Evolutionary conservation across 2,888 invertebrate genomes (phyloP).

Genomic region (Ennomos quercinarius): DNA sequence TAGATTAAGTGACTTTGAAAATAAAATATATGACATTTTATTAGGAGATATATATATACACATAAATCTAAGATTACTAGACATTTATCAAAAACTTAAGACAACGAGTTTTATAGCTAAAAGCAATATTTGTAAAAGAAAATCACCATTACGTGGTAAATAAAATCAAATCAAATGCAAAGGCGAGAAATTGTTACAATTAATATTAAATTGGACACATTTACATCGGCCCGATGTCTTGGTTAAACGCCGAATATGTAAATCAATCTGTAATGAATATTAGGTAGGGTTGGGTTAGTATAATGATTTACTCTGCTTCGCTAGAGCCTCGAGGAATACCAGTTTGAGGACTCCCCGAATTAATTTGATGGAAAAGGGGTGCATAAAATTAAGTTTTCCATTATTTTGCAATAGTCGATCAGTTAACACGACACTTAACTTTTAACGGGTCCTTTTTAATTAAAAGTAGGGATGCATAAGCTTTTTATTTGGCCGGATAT

Average conservation of each 20-base stretch:
- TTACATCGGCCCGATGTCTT: constrained; percentile 4
- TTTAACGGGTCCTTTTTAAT: constrained; percentile 37
- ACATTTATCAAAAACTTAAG: too few relatives aligned
- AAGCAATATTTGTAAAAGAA: too few relatives aligned
- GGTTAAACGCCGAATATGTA: constrained; percentile 17
- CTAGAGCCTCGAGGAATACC: constrained; percentile 2
- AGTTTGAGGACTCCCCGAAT: constrained; percentile 18
- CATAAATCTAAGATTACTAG: too few relatives aligned
- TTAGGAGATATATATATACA: too few relatives aligned
- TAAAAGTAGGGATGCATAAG: constrained; percentile 23
- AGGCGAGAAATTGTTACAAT: constrained; percentile 7
- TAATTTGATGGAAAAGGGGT: constrained; percentile 28
- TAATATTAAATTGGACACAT: constrained; percentile 15
- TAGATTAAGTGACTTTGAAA: too few relatives aligned
- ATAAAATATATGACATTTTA: too few relatives aligned
- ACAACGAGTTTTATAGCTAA: too few relatives aligned
- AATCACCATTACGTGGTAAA: too few relatives aligned
- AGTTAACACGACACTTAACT: constrained; percentile 37
- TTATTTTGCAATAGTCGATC: constrained; percentile 35
- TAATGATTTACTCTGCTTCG: neutral
- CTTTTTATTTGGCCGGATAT: neutral
- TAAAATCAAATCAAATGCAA: too few relatives aligned
- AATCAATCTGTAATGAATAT: constrained; percentile 22
- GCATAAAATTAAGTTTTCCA: constrained; percentile 29
- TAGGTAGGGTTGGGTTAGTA: constrained; percentile 10